Evolutionary conservation across 2,113 vertebrate species (phyloP), one percentile per base, ranked within the genome.

Genomic region (Notarius quadriscutis): DNA sequence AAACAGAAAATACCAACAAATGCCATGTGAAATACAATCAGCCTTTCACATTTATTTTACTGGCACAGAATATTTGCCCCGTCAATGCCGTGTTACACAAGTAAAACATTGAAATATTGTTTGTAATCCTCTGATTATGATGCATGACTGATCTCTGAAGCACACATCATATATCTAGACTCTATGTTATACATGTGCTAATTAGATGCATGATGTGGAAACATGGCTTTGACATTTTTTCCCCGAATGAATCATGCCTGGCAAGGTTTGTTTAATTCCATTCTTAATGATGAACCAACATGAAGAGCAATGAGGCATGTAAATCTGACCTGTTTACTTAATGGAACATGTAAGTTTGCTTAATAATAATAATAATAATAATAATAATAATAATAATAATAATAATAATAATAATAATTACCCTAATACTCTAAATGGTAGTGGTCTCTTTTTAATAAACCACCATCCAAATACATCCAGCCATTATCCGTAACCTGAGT

Each of bases 181-280:
- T 48, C 27, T 79, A 67, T 86, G 67, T 83, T 92, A 91, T 89
- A 58, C 50, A 51, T 75, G 20, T 51, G 72, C 72, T 12, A 51
- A 75, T 51, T 75, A 25, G 41, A 51, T 50, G 41, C 72, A 50
- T 20, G 69, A 41, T 20, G 30, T 41, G 9, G 20, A 75, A 75
- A 50, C 72, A 25, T 75, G 7, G 30, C 41, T 71, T 34, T 72
- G 65, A 74, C 71, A 72, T 72, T 48, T 48, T 7, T 74, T 74
- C 18, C 71, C 41, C 1, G 18, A 74, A 6, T 74, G 41, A 74
- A 41, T 74, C 10, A 1, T 48, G 18, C 8, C 71, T 48, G 22
- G 41, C 71, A 48, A 74, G 34, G 34, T 74, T 74, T 10, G 3
- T 48, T 74, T 74, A 10, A 74, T 74, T 48, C 10, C 34, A 48